These are phyloP conservation scores for Falco cherrug DNA, from an alignment of 2,797 vertebrate genomes.

Conservation along the genomic window DNA sequence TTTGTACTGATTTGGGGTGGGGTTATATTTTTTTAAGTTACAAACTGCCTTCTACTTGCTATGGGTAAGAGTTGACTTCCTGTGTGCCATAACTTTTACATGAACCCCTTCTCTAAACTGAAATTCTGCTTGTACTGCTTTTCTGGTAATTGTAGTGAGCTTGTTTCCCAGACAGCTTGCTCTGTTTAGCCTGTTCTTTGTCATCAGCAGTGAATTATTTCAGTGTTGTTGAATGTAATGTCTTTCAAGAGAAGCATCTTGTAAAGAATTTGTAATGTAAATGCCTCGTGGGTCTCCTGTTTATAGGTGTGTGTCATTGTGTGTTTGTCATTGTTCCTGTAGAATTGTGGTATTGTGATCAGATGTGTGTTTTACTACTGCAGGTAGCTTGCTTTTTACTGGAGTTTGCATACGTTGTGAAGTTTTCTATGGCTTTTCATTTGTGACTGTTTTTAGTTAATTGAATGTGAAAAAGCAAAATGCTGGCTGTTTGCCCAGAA, in stretches of 20 bases:
- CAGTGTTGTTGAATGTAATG: background rate
- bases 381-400: conserved; percentile 12
- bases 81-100: conserved; percentile 50
- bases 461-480: background rate
- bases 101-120: conserved; percentile 41
- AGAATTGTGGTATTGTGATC: background rate
- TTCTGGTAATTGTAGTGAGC: background rate
- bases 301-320: background rate
- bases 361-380: background rate
- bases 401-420: background rate
- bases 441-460: background rate
- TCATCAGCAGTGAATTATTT: conserved; percentile 4
- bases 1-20: background rate
- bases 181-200: background rate
- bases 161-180: conserved; percentile 15
- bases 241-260: background rate
- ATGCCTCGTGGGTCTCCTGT: background rate
- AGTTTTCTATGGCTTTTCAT: conserved; percentile 16
- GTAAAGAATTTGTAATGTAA: background rate
- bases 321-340: background rate
- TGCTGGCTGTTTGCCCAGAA: background rate
- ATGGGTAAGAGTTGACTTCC: background rate
- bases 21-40: background rate
- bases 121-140: background rate
- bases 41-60: background rate